Base-by-base conservation (phyloP, 2,888 invertebrate species). In the Zele albiditarsus region DNA sequence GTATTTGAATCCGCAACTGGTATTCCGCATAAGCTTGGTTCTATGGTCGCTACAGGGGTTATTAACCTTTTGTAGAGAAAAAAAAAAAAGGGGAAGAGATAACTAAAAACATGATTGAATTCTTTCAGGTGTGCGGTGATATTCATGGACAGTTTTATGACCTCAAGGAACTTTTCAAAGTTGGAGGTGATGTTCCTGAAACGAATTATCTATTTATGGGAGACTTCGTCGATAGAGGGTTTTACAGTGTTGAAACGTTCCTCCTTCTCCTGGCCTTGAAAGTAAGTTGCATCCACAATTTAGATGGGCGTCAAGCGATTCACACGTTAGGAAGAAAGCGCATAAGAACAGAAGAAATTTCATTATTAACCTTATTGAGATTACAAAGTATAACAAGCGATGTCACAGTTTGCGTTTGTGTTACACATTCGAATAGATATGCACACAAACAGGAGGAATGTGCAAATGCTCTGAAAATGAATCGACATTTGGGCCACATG, bases 111-210 rank as follows among this genome's bases (percentile, higher is more conserved):
- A 25, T 25, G 4, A 25, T 49, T 58, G n/a, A 57, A 70, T 66
- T 38, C 62, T 71, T 79, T 49, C 87, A 97, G 97, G 98, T 99
- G 16, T 99, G 99, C 90, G 99, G 99, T 77, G 99, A 99, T 89
- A 99, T 99, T 81, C 99, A 99, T 89, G 99, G 99, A 12, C 99
- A 98, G 90, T 99, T 99, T 90, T 99, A 99, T 91, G 99, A 99
- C 90, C 91, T 99, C 65, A 98, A 97, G 89, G 98, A 98, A 89
- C 91, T 98, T 60, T 98, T 98, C 87, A 98, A 98, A 94, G 98
- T 99, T 28, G 99, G 99, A 58, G 99, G 99, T 27, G 98, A 99
- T 93, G 98, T 99, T 71, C 99, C 99, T 16, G 98, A 98, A 90
- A 99, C 99, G 80, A 99, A 99, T 90, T 99, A 99, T 89, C 91